phyloP scores from a whole-genome alignment of 2,797 vertebrate species.

The Sebastes steindachneri region DNA sequence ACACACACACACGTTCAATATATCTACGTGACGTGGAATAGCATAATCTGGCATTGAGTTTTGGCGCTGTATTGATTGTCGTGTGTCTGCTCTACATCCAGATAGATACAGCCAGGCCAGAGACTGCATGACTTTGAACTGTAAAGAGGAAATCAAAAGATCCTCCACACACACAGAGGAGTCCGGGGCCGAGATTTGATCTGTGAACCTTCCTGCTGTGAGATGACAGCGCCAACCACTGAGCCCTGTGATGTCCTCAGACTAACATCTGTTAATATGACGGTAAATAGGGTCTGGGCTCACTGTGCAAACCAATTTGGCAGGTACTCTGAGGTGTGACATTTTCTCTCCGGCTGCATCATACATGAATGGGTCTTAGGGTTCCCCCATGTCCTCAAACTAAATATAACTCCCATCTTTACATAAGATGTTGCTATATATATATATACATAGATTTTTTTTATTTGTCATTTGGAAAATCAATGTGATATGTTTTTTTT shows the following conservation, averaged over 20 bases:
- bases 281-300: background rate
- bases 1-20: background rate
- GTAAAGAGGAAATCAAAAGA: background rate
- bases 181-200: background rate
- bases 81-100: background rate
- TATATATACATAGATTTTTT: background rate
- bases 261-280: constrained; percentile 33
- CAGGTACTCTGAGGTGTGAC: background rate
- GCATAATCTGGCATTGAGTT: constrained; percentile 9
- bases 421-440: background rate
- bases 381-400: background rate
- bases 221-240: constrained; percentile 6
- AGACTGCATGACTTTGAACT: background rate
- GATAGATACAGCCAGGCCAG: background rate
- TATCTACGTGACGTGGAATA: background rate
- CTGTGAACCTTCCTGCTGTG: constrained; percentile 16
- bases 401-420: background rate
- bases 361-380: background rate
- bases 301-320: background rate
- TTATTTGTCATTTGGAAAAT: background rate
- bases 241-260: constrained; percentile 12
- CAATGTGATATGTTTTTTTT: background rate
- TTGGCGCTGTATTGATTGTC: constrained; percentile 9
- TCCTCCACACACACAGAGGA: background rate
- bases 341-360: background rate